Evolutionary conservation across 2,888 invertebrate species (phyloP), one percentile per base, ranked within the genome.

Genomic region (Cecidostiba fungosa): DNA sequence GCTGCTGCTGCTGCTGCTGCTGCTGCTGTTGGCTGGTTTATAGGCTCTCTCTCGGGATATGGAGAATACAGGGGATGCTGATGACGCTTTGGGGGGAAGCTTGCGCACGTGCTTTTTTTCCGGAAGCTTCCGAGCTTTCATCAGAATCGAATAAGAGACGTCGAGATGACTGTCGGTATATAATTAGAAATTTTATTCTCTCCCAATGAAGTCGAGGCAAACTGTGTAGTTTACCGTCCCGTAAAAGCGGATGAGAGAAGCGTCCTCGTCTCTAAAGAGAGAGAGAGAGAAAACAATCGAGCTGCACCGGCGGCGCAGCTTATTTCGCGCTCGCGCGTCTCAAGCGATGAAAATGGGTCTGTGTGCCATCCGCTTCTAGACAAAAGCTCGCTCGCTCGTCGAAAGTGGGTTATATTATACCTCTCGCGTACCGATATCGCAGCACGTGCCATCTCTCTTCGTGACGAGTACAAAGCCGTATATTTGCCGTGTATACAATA

Each of bases 311-410:
- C n/a, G n/a, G 23, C 19, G 26, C 39, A 70, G 29, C 50, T 29
- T 72, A 47, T 70, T 50, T 39, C 83, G 70, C 72, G 77, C 36
- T 47, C 2, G 36, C 32, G 23, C 50, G 26, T 26, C 23, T 36
- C 39, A 19, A n/a, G 72, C 72, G n/a, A 16, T 39, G 16, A 19
- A 77, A 77, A 77, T 59, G 54, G 77, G 77, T 77, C 77, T 77
- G 59, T 77, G 59, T 77, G 77, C 59, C 77, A 32, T 36, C 50
- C 47, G 29, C 29, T 3, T 14, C 66, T 66, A 29, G 54, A n/a
- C 47, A 47, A 76, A 36, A 47, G 78, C 26, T 47, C 66, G 47
- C 26, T 47, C 66, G 47, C 54, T 39, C 29, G 43, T 16, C 1
- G n/a, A 79, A 66, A 50, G 47, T 62, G 78, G 47, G 47, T 78